Evolutionary conservation across 2,797 vertebrate species (phyloP), one percentile per base, ranked within the genome.

Genomic region (Percopsis omiscomaycus): DNA sequence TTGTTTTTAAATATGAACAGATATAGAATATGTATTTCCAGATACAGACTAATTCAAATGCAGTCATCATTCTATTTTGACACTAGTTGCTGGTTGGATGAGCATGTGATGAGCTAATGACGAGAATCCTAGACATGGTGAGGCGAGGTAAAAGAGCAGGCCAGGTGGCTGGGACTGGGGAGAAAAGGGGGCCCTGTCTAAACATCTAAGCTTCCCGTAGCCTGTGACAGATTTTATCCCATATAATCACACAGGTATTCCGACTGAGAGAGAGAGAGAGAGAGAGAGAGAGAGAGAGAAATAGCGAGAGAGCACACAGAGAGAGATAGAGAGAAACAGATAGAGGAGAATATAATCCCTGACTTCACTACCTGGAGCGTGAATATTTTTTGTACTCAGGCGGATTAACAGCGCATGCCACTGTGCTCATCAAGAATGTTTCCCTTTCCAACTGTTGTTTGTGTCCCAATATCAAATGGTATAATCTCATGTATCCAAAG

Each of bases 241-340:
- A 60, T 58, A 55, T 54, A 49, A 71, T 64, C 60, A 66, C 14
- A 51, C 14, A 55, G 28, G 28, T 5, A 57, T 48, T 30, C 13
- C 15, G 13, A 32, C 13, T 11, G 8, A 45, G 16, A 16, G 27
- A 50, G 32, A 58, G 32, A 56, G 22, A 52, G 11, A 59, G 30
- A 42, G 51, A 9, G 12, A 52, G 10, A 42, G 46, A 46, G 50
- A 12, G 45, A 58, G 49, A 42, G 16, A 37, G 59, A 48, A 22
- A 37, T 4, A 15, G 14, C 32, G 30, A 44, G 16, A 29, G 42
- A 15, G 42, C 63, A 9, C 44, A 28, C 16, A 8, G 58, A 47
- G 15, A 48, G 58, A 27, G 22, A 29, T 3, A 48, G 1, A 22
- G 22, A 22, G 22, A 22, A 1, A 22, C 22, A 22, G 28, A 37